Evolutionary conservation across 2,888 invertebrate genomes (phyloP), one percentile per base, ranked within the genome.

Genomic region (Electrophaes corylata): DNA sequence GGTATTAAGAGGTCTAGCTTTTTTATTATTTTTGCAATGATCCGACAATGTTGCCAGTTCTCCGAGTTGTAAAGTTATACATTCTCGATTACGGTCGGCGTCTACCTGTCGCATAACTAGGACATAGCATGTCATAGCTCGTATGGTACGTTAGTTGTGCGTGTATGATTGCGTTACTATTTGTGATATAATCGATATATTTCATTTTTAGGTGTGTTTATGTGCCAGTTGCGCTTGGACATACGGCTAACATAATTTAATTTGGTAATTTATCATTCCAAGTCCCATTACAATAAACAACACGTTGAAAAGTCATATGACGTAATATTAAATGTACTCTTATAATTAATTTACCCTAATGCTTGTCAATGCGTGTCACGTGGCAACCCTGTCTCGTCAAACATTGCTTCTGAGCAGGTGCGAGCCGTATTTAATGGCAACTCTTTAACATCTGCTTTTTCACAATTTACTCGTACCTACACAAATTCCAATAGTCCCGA

Each of bases 361-460:
- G 53, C 57, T 56, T 59, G 62, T 52, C 40, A 64, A 65, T 61
- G 58, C 65, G 65, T 69, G 62, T 60, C 64, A 67, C 71, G 69
- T 73, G 72, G 72, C 72, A 73, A 68, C 73, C 69, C 75, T 69
- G 63, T 63, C 61, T 65, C 58, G 67, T 65, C 71, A 68, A 73
- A 76, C 78, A 77, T 72, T 69, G 76, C 75, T 65, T 60, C 60
- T 48, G 65, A 74, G 88, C 90, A 89, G 90, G 89, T 89, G 90
- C 81, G 75, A 65, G 55, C 66, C 65, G 74, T 78, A 77, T 82
- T 64, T 83, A 84, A 83, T 84, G 78, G 78, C 79, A 75, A 81
- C 79, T 83, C 79, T 80, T 76, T 73, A 70, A 83, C 90, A 90
- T 89, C 91, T 91, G 90, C 89, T 85, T 88, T 86, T 87, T 79